A percentile compares a stretch with the other conserved stretches of the same genome.
Conservation (phyloP, 2,797 vertebrate genomes). For the Microctenopoma lineatum region DNA sequence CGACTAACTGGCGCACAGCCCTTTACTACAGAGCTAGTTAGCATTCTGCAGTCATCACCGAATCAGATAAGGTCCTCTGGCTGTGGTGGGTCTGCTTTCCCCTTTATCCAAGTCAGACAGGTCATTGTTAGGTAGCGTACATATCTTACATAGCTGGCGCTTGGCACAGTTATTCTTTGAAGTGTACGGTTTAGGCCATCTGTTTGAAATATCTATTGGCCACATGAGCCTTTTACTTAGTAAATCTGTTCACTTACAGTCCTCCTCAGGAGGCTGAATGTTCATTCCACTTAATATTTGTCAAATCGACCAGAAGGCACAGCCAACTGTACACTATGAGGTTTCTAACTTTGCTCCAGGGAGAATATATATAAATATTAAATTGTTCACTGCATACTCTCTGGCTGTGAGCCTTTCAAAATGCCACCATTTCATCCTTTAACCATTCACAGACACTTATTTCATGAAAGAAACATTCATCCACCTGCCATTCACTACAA, state of each 20-base stretch:
- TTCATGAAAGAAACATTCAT: constrained; percentile 28
- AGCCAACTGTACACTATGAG: constrained; percentile 45
- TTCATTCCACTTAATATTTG: constrained; percentile 49
- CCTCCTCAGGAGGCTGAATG: constrained; percentile 39
- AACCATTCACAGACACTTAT: constrained; percentile 5
- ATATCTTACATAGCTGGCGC: constrained; percentile 22
- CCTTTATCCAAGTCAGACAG: constrained; percentile 24
- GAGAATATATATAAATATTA: constrained; percentile 38
- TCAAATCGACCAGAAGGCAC: constrained; percentile 45
- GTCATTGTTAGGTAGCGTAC: constrained; percentile 30
- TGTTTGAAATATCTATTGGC: constrained; percentile 55
- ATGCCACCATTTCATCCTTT: constrained; percentile 25
- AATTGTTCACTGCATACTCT: constrained; percentile 5
- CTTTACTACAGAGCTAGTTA: constrained; percentile 66
- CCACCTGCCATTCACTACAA: constrained; percentile 19
- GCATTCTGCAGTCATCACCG: constrained; percentile 60
- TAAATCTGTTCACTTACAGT: constrained; percentile 54
- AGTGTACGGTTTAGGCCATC: constrained; percentile 48
- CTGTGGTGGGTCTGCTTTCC: constrained; percentile 41
- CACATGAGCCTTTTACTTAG: constrained; percentile 53
- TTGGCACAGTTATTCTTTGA: constrained; percentile 28
- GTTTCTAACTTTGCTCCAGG: constrained; percentile 25
- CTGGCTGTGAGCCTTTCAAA: constrained; percentile 31
- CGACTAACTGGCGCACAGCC: constrained; percentile 66
- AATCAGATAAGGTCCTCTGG: constrained; percentile 47